phyloP scores from a whole-genome alignment of 2,888 invertebrate genomes.

The Homarus gammarus region DNA sequence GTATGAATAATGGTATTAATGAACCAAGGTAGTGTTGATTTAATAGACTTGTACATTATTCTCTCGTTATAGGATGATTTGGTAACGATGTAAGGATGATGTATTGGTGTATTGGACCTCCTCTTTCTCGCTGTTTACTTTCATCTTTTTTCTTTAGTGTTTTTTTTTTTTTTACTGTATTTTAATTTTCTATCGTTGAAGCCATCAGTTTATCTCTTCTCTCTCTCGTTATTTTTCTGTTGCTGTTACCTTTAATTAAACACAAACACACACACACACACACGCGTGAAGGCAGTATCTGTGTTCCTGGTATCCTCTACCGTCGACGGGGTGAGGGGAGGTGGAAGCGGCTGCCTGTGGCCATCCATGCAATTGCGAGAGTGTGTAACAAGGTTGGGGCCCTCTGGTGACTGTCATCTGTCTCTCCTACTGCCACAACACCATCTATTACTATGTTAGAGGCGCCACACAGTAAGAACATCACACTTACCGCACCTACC shows the following conservation, averaged over 20 bases:
- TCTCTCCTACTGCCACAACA: not conserved
- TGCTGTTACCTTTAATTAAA: too few species aligned
- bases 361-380: slow-evolving; percentile 26
- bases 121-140: too few species aligned
- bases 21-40: not conserved
- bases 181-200: not conserved
- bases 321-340: not conserved
- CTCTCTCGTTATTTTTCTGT: not conserved
- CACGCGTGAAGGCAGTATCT: not conserved
- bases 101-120: too few species aligned
- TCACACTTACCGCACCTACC: too few species aligned
- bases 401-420: not conserved
- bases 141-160: too few species aligned
- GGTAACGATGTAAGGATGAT: too few species aligned
- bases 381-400: slow-evolving; percentile 1
- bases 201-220: not conserved
- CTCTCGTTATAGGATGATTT: too few species aligned
- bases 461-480: too few species aligned
- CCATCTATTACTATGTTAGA: not conserved
- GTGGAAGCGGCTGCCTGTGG: not conserved
- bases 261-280: too few species aligned
- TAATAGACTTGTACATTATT: too few species aligned
- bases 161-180: too few species aligned
- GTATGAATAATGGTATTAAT: not conserved
- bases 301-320: too few species aligned